Evolutionary conservation across 2,797 vertebrate species (phyloP), one percentile per base, ranked within the genome.

Genomic region (Enteromius paludinosus): DNA sequence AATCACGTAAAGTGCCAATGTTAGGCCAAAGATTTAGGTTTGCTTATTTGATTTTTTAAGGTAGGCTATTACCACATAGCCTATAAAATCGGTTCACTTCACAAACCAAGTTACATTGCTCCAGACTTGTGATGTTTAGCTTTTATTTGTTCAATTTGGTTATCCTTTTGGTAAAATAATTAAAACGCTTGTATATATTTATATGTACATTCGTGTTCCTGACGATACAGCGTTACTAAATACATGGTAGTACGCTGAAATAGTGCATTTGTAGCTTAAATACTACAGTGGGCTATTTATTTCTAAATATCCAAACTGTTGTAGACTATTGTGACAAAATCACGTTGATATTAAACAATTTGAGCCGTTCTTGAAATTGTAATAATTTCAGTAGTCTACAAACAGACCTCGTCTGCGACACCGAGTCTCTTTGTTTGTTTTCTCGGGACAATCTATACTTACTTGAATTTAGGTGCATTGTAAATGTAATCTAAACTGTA

Each of bases 11-110:
- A 69, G 28, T 79, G 5, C 11, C 49, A 69, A 30, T 20, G 10
- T 10, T 45, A 30, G 73, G 28, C 23, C 73, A 45, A 45, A 3
- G 38, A 1, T 45, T 61, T 62, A 45, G 17, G 10, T 76, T 43
- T 30, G 17, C 23, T 69, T 43, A 30, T 79, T 41, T 54, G 3
- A 52, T 78, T 52, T 61, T 49, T 47, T 1, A 11, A 49, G 8
- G 65, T 30, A 35, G 20, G 49, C 49, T 45, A 12, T 15, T 35
- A 49, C 49, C 56, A 23, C 18, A 71, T 33, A 14, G 30, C 28
- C 25, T 23, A 61, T 45, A 28, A 45, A 76, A 76, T 45, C 18
- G 9, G 23, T 62, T 25, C 38, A 59, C 52, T 81, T 71, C 35
- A 35, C 28, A 30, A 72, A 49, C 9, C 20, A 4, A 72, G 71